Evolutionary conservation across 2,888 invertebrate species (phyloP).

Genomic region (Sclerodermus sp.): DNA sequence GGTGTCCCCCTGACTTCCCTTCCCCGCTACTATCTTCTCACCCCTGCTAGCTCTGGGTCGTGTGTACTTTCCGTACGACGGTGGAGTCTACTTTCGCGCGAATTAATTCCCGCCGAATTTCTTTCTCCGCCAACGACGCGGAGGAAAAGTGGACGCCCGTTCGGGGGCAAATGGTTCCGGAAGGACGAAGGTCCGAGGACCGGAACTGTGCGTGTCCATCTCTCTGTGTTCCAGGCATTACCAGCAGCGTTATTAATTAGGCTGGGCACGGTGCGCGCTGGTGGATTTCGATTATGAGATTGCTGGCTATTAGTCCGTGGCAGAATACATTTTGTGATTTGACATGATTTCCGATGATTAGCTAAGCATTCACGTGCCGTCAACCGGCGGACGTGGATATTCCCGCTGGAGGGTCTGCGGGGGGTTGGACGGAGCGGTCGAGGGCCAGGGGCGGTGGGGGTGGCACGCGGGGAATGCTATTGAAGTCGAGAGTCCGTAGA

Average conservation of each 20-base stretch:
- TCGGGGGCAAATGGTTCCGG: no score
- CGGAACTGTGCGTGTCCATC: no score
- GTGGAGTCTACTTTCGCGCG: neutral
- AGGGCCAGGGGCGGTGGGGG: slow-evolving; percentile 1
- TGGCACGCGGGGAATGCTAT: slow-evolving; percentile 43
- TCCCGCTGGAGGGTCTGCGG: slow-evolving; percentile 18
- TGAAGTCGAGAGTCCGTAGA: slow-evolving; percentile 34
- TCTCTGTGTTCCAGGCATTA: no score
- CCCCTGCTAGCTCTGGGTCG: no score
- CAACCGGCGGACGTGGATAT: no score
- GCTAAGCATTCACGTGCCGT: slow-evolving; percentile 11
- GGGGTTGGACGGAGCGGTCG: slow-evolving; percentile 20
- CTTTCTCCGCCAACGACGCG: neutral
- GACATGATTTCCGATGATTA: slow-evolving; percentile 21
- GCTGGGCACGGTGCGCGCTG: slow-evolving; percentile 4
- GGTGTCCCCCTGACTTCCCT: neutral
- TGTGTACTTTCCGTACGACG: no score
- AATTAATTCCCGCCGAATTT: neutral
- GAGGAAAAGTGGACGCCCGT: no score
- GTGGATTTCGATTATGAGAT: slow-evolving; percentile 6
- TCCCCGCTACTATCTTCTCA: neutral
- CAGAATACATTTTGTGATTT: slow-evolving; percentile 11
- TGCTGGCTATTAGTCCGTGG: neutral
- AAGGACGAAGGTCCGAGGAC: no score
- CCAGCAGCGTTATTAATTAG: slow-evolving; percentile 1